Evolutionary conservation across 2,888 invertebrate genomes (phyloP).

Genomic region (Sepioteuthis lessoniana): DNA sequence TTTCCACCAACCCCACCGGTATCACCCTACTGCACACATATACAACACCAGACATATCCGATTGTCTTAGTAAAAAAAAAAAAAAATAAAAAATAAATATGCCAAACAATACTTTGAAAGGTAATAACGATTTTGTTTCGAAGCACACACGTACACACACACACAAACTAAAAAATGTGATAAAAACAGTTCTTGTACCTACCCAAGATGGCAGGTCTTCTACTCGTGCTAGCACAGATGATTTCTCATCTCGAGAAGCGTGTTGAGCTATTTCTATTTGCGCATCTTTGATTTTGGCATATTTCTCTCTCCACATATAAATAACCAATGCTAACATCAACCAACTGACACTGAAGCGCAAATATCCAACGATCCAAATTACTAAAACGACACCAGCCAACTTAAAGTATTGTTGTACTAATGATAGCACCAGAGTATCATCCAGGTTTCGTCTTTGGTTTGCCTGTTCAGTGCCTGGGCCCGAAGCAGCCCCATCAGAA

Average conservation of each 20-base stretch:
- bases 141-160: no score
- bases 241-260: slow-evolving; percentile 84
- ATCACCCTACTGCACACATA: no score
- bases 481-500: background rate
- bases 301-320: slow-evolving; percentile 80
- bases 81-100: no score
- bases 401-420: slow-evolving; percentile 70
- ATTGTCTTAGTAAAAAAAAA: no score
- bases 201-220: slow-evolving; percentile 96
- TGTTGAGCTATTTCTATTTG: slow-evolving; percentile 81
- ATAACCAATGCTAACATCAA: slow-evolving; percentile 86
- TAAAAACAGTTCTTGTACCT: slow-evolving; percentile 70
- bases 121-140: no score
- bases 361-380: slow-evolving; percentile 73
- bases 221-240: slow-evolving; percentile 88
- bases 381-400: slow-evolving; percentile 68
- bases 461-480: background rate
- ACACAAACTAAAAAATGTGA: no score
- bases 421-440: slow-evolving; percentile 65
- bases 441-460: slow-evolving; percentile 53
- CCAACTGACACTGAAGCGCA: slow-evolving; percentile 87
- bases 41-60: no score
- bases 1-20: no score
- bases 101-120: no score
- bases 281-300: slow-evolving; percentile 82